A percentile compares a stretch with the other conserved stretches of the same genome.
Evolutionary conservation across 2,797 vertebrate species (phyloP).

Genomic region (Amniataba percoides): DNA sequence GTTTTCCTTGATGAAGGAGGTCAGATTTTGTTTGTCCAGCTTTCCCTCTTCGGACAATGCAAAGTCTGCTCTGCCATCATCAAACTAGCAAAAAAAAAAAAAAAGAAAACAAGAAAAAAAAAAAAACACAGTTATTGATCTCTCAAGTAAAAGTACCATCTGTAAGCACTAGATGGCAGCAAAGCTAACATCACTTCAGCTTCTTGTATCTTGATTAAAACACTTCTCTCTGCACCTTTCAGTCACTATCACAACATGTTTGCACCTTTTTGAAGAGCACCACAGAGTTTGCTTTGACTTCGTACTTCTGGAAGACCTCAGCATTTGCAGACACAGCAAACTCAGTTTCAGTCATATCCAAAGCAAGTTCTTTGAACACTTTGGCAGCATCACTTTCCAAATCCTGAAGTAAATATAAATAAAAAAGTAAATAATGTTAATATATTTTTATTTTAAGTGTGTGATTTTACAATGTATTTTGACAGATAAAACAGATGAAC

Average conservation of each 20-base stretch:
- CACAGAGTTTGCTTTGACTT: constrained; percentile 81
- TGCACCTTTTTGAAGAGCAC: constrained; percentile 93
- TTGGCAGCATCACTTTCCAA: constrained; percentile 79
- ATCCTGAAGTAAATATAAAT: constrained; percentile 30
- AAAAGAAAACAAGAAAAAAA: constrained; percentile 21
- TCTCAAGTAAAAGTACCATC: background rate
- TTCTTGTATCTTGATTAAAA: background rate
- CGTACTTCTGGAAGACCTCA: constrained; percentile 87
- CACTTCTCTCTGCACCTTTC: background rate
- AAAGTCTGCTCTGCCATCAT: constrained; percentile 89
- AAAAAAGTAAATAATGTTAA: background rate
- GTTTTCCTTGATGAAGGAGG: constrained; percentile 85
- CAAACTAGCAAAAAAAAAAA: constrained; percentile 84
- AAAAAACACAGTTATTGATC: background rate
- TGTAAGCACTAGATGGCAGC: constrained; percentile 41
- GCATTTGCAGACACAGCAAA: constrained; percentile 85
- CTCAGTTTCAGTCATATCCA: constrained; percentile 76
- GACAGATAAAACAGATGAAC: background rate
- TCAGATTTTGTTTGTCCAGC: constrained; percentile 81
- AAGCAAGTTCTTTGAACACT: constrained; percentile 80
- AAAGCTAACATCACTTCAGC: constrained; percentile 11
- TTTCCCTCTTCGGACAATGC: constrained; percentile 75
- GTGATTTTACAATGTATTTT: background rate
- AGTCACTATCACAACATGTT: background rate
- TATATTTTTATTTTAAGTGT: background rate